phyloP scores from a whole-genome alignment of 2,113 vertebrate species.

The Probosciger aterrimus region DNA sequence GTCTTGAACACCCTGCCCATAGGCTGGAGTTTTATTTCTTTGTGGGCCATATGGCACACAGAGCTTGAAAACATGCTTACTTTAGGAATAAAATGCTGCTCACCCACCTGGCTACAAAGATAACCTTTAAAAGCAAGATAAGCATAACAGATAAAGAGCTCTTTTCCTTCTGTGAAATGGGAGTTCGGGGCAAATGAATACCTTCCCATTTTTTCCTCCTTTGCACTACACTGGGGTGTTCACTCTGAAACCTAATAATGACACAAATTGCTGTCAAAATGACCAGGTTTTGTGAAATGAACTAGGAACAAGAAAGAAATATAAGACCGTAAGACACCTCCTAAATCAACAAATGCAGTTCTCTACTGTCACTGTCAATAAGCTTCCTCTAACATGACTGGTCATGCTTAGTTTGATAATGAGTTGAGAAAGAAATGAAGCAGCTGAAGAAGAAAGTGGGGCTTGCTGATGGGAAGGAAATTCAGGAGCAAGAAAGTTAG shows the following conservation, averaged over 20 bases:
- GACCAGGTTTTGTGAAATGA: neutral
- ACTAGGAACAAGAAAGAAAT: neutral
- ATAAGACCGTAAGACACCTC: neutral
- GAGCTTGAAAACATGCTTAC: constrained; percentile 19
- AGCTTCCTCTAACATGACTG: neutral
- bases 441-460: neutral
- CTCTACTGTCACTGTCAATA: neutral
- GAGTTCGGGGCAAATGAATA: neutral
- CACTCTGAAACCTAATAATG: neutral
- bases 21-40: constrained; percentile 6
- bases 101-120: constrained; percentile 3
- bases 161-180: neutral
- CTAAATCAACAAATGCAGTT: neutral
- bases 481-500: neutral
- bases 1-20: neutral
- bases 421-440: neutral
- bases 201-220: neutral
- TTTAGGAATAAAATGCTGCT: neutral
- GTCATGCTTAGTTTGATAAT: neutral
- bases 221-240: neutral
- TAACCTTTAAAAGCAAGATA: constrained; percentile 32
- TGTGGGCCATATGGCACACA: neutral
- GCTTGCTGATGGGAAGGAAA: neutral
- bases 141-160: constrained; percentile 6
- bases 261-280: neutral